Evolutionary conservation across 2,797 vertebrate species (phyloP), one percentile per base, ranked within the genome.

Genomic region (Vultur gryphus): DNA sequence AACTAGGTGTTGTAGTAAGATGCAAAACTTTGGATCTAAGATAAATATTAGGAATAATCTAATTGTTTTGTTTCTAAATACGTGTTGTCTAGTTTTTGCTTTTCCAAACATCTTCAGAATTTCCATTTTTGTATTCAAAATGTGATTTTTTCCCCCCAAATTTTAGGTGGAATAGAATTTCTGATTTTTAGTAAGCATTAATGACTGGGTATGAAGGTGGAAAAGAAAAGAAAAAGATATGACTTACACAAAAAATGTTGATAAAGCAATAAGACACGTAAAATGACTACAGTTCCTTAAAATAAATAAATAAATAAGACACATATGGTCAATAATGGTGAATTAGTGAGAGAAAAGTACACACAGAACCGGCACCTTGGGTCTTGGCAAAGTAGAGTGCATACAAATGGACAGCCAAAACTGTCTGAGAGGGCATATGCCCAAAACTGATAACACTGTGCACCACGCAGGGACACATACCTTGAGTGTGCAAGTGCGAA

Each of bases 101-200:
- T 64, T 71, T 62, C 16, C 11, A 46, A 37, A 39, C 7, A 35
- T 62, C 12, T 55, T 31, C 26, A 66, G 7, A 51, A 66, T 84
- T 91, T 85, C 11, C 10, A 14, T 48, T 82, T 64, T 62, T 66
- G 1, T 46, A 49, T 13, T 44, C 13, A 83, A 76, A 93, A 29
- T 1, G 2, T 16, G 2, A 10, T 13, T 8, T 72, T 13, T 5
- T 1, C 2, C 29, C 7, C 2, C 6, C 0, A 14, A 5, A 44
- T 35, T 31, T 66, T 75, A 11, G 43, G 16, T 37, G 6, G 18
- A 70, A 46, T 57, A 73, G 4, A 84, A 85, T 43, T 62, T 70
- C 48, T 67, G 6, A 54, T 52, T 90, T 88, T 73, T 58, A 41
- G 10, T 24, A 58, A 39, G 19, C 21, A 77, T 43, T 48, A 67